Percentiles rank a stretch among this genome's conserved stretches.
Conservation (phyloP, 1,140 invertebrate genomes). For the Drosophila kanapiae region DNA sequence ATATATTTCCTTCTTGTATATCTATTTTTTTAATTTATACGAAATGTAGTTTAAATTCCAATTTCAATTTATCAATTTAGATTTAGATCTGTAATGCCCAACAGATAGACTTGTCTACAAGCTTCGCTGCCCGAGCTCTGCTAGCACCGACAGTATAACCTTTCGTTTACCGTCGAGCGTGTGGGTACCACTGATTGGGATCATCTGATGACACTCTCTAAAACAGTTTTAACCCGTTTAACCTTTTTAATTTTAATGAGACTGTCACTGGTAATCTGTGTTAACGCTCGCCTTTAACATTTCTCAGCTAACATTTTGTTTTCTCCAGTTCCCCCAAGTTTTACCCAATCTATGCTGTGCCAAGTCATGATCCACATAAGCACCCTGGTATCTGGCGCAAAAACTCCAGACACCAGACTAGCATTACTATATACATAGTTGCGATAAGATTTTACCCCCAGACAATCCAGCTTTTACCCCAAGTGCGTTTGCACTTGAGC, state of each 20-base stretch:
- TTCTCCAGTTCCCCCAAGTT: background rate
- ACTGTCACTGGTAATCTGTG: background rate
- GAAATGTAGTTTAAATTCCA: no score
- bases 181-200: background rate
- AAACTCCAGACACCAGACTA: conserved; percentile 21
- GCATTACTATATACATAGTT: background rate
- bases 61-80: no score
- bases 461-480: conserved; percentile 24
- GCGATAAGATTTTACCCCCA: conserved; percentile 39
- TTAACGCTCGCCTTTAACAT: background rate
- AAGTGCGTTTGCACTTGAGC: conserved; percentile 24
- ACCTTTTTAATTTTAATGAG: background rate
- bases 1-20: no score
- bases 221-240: background rate
- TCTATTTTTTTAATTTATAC: no score
- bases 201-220: background rate
- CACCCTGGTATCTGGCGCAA: conserved; percentile 22
- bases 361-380: conserved; percentile 27
- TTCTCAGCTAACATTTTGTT: background rate
- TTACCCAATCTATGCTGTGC: conserved; percentile 16
- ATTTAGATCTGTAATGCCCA: no score
- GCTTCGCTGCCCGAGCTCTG: no score
- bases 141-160: no score
- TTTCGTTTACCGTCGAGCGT: no score
- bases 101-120: no score